Evolutionary conservation across 2,888 invertebrate species (phyloP).

Genomic region (Strigamia transsilvanica): DNA sequence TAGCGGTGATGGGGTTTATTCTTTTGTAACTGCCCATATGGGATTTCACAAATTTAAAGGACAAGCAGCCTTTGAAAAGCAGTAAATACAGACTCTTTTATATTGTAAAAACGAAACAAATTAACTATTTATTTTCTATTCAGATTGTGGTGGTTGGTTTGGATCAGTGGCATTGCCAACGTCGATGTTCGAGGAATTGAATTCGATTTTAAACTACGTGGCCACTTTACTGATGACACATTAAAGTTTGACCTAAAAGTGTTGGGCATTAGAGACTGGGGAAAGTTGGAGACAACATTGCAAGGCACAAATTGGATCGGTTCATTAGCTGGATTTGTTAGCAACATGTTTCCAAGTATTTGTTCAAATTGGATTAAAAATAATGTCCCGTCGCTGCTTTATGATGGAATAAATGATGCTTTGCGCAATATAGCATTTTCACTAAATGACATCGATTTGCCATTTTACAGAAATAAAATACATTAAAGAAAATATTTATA

Average conservation of each 20-base stretch:
- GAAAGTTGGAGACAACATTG: neutral
- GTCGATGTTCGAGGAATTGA: neutral
- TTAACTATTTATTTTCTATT: neutral
- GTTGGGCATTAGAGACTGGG: neutral
- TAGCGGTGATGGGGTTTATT: neutral
- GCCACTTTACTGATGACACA: neutral
- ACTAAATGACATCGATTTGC: neutral
- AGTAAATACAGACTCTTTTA: neutral
- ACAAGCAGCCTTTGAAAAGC: neutral
- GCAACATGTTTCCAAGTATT: neutral
- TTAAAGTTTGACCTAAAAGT: neutral
- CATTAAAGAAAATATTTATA: neutral
- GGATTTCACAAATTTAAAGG: slow-evolving; percentile 24
- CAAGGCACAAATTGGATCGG: neutral
- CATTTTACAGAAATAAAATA: neutral
- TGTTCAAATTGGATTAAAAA: neutral
- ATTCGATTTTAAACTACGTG: neutral
- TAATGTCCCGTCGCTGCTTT: neutral
- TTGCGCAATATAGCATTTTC: neutral
- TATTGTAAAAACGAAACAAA: neutral
- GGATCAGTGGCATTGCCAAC: slow-evolving; percentile 1
- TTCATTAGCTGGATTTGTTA: neutral
- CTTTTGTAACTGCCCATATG: neutral
- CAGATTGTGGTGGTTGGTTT: neutral
- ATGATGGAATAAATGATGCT: neutral